phyloP scores from a whole-genome alignment of 2,888 invertebrate genomes.

The Xestia sexstrigata region DNA sequence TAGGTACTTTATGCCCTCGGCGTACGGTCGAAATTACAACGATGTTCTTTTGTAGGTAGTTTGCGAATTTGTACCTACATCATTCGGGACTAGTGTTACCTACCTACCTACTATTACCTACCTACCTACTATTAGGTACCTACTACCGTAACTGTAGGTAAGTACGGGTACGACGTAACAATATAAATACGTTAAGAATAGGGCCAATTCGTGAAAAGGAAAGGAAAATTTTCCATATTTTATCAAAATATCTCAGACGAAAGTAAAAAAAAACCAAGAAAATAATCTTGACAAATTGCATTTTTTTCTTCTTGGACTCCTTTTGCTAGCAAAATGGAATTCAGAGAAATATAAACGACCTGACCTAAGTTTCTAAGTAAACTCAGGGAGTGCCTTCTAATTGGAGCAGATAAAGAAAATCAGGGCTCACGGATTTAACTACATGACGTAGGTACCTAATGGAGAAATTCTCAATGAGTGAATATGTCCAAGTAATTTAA shows the following conservation, averaged over 20 bases:
- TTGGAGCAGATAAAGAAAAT: slow-evolving; percentile 32
- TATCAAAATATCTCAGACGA: no score
- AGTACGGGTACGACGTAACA: no score
- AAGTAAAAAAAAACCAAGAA: no score
- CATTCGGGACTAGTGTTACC: no score
- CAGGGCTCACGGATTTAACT: slow-evolving; percentile 10
- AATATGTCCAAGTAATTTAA: background rate
- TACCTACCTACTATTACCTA: no score
- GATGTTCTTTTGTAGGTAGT: no score
- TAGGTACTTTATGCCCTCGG: no score
- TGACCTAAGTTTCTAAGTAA: background rate
- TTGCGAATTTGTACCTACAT: no score
- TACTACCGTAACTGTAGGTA: no score
- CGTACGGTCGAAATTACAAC: no score
- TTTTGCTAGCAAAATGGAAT: background rate
- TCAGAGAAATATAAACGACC: background rate
- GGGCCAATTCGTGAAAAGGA: background rate
- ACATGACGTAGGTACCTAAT: slow-evolving; percentile 24
- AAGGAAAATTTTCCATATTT: background rate
- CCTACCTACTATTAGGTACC: no score
- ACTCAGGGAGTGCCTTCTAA: background rate
- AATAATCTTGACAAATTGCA: background rate
- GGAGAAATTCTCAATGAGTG: slow-evolving; percentile 43
- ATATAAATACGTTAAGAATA: background rate
- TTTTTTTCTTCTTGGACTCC: background rate